Conservation (phyloP, 2,797 vertebrate genomes). For the Notoglanidium macrostoma region DNA sequence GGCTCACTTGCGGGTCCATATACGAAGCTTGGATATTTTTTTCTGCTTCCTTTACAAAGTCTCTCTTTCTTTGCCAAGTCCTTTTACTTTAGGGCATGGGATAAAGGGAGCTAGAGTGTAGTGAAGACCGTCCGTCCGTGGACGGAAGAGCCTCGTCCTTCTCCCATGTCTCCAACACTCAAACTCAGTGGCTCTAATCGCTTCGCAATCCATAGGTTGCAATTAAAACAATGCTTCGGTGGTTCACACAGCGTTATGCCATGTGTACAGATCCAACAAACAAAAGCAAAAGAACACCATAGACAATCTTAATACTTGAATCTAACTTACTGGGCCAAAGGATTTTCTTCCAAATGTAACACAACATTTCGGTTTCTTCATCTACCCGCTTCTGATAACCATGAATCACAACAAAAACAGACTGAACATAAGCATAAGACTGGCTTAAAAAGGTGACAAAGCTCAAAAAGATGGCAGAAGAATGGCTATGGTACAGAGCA, state of each 20-base stretch:
- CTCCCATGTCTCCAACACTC: slow-evolving; percentile 63
- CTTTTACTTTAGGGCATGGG: slow-evolving; percentile 58
- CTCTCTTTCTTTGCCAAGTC: slow-evolving; percentile 50
- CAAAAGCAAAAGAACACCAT: slow-evolving; percentile 71
- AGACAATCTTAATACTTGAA: slow-evolving; percentile 75
- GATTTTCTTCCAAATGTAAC: slow-evolving; percentile 69
- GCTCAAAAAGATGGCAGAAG: slow-evolving; percentile 71
- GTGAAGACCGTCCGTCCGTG: slow-evolving; percentile 51
- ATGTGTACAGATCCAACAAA: slow-evolving; percentile 70
- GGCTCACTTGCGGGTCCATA: slow-evolving; percentile 86
- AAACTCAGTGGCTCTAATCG: slow-evolving; percentile 85
- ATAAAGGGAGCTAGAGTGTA: slow-evolving; percentile 52
- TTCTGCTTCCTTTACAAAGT: slow-evolving; percentile 40
- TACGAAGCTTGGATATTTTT: slow-evolving; percentile 69
- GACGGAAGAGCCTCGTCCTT: slow-evolving; percentile 32
- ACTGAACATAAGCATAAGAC: slow-evolving; percentile 73
- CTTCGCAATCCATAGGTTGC: slow-evolving; percentile 99
- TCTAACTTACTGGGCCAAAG: slow-evolving; percentile 74
- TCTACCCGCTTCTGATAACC: slow-evolving; percentile 61
- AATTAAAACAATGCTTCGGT: slow-evolving; percentile 75
- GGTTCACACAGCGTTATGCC: slow-evolving; percentile 72
- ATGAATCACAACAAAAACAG: slow-evolving; percentile 67
- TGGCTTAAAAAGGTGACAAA: slow-evolving; percentile 68
- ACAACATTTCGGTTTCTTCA: slow-evolving; percentile 66
- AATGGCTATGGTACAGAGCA: slow-evolving; percentile 56